Percentiles rank a stretch among this genome's conserved stretches.
These are phyloP conservation scores for Gobionotothen gibberifrons DNA, from an alignment of 2,797 vertebrate genomes.

Conservation along the genomic window DNA sequence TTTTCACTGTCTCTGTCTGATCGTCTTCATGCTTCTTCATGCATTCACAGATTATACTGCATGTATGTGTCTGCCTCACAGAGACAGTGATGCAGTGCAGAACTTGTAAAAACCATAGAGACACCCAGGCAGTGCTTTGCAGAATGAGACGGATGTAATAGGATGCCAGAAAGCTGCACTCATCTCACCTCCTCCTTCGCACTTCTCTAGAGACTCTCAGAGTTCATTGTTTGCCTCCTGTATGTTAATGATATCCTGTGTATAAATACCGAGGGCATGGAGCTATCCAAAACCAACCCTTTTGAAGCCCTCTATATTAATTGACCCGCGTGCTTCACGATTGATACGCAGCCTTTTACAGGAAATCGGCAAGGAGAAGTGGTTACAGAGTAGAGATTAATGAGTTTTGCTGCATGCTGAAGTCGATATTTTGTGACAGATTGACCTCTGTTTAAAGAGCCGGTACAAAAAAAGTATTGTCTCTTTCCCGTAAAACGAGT, in stretches of 20 bases:
- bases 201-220: slow-evolving; percentile 55
- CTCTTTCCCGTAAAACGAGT: slow-evolving; percentile 46
- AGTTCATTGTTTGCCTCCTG: slow-evolving; percentile 61
- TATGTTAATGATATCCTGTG: slow-evolving; percentile 73
- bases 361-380: slow-evolving; percentile 31
- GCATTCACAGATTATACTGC: slow-evolving; percentile 19
- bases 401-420: slow-evolving; percentile 9
- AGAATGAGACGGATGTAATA: slow-evolving; percentile 60
- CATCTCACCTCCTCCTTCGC: slow-evolving; percentile 47
- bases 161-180: slow-evolving; percentile 55
- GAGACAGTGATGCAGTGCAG: slow-evolving; percentile 21
- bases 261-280: slow-evolving; percentile 53
- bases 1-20: slow-evolving; percentile 12
- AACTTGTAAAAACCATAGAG: slow-evolving; percentile 31
- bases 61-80: slow-evolving; percentile 28
- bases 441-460: slow-evolving; percentile 10
- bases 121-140: slow-evolving; percentile 40
- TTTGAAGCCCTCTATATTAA: slow-evolving; percentile 56
- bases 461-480: slow-evolving; percentile 5
- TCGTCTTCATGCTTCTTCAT: slow-evolving; percentile 24
- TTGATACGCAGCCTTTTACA: slow-evolving; percentile 35
- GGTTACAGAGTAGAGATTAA: slow-evolving; percentile 18
- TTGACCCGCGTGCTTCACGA: slow-evolving; percentile 45
- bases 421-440: slow-evolving; percentile 25
- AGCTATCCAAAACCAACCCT: slow-evolving; percentile 34